Evolutionary conservation across 2,888 invertebrate species (phyloP), one percentile per base, ranked within the genome.

Genomic region (Drosophila picticornis): DNA sequence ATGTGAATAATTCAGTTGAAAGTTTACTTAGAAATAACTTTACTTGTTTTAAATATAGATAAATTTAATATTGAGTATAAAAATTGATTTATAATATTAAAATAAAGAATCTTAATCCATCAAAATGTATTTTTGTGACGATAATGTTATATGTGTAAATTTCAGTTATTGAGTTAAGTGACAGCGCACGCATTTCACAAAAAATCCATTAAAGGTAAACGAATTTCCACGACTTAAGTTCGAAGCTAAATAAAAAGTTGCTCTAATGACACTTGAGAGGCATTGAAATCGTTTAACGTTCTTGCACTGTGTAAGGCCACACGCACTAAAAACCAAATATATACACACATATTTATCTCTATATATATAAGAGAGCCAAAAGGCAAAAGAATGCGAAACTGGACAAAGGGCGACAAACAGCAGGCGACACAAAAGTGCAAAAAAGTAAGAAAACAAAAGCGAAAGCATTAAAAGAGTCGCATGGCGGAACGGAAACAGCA

Each of bases 401-500:
- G 61, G 31, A 58, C 46, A 57, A 58, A 52, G 34, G 55, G 48
- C 67, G 48, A 65, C 66, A 77, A 76, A 58, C 68, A 61, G 56
- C 40, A 43, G 38, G 48, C 56, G 38, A 50, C 34, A 72, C 22
- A 64, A 73, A 64, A 58, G 51, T 34, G 58, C 56, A 55, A 25
- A 69, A 13, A 27, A 22, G 51, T 59, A 51, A 57, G 56, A 55
- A 79, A 69, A 84, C 72, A 70, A 73, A 80, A 75, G 78, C 53
- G 46, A 59, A 63, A 48, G 32, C 38, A 72, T 60, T 60, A 75
- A 78, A 82, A 88, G 62, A 86, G 81, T 74, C 76, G 60, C 73
- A 74, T 67, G 73, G 72, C 77, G 80, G 70, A 84, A 79, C 80
- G 89, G 84, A 86, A 84, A 83, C 69, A 65, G 57, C 79, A 89